Evolutionary conservation across 2,888 invertebrate species (phyloP), one percentile per base, ranked within the genome.

Genomic region (Ophion obscuratus): DNA sequence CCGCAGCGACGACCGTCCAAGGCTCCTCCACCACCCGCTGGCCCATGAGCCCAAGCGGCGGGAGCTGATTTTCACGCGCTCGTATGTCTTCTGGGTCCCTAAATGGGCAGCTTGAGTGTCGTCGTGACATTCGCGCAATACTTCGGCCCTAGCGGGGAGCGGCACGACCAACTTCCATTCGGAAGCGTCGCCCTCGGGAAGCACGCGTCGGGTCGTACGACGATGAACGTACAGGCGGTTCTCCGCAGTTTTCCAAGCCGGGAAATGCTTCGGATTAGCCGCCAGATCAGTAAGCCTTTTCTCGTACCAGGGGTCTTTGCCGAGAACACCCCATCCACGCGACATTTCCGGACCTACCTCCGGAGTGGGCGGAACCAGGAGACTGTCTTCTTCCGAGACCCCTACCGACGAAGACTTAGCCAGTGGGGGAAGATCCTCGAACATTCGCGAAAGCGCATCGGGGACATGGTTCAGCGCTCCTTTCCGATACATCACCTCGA

Each of bases 101-200:
- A 86, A 66, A 47, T 90, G 89, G 10, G 84, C 89, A 0, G 88
- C 77, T 2, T 73, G 84, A 11, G 85, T 77, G 0, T 7, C 81
- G 1, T 27, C 53, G 1, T 20, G 14, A 2, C 47, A 62, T 11
- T 71, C 31, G 0, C 40, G 2, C 5, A 85, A 78, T 0, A 81
- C 81, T 2, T 67, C 62, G 10, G 31, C 1, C 7, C 85, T 17
- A 0, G 27, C 36, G 5, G 76, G 71, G 0, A 11, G 17, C 14
- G 88, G 88, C 2, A 87, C 36, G 0, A 87, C 88, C 7, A 87
- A 14, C 27, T 88, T 88, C 85, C 87, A 89, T 0, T 40, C 68
- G 3, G 40, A 40, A 44, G 75, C 53, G 0, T 40, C 67, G 47
- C 4, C 1, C 0, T 44, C 59, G 17, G 14, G 14, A 3, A 40